These are phyloP conservation scores for Trematomus loennbergii DNA, from an alignment of 2,113 vertebrate genomes.

Conservation along the genomic window DNA sequence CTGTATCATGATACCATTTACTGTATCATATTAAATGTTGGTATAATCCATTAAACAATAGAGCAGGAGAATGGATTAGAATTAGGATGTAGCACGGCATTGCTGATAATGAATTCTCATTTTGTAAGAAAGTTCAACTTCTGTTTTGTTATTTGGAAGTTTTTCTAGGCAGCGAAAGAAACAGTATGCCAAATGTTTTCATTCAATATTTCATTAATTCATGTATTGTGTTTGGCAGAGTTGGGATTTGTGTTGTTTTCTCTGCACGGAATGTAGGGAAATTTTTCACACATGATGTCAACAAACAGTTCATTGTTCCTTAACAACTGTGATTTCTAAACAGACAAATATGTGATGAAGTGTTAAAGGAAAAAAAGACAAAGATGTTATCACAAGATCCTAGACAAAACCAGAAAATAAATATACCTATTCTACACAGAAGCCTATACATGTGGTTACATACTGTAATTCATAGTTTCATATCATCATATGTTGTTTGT, in stretches of 20 bases:
- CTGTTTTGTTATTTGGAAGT: conserved; percentile 19
- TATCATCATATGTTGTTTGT: no score
- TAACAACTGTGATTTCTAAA: background rate
- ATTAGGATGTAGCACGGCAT: conserved; percentile 31
- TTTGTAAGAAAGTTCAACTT: conserved; percentile 45
- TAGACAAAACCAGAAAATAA: no score
- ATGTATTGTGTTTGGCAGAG: conserved; percentile 12
- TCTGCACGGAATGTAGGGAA: background rate
- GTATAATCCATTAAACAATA: conserved; percentile 39
- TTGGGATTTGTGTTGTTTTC: conserved; percentile 12
- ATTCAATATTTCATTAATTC: conserved; percentile 47
- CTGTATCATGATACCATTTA: conserved; percentile 5
- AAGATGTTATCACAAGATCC: no score
- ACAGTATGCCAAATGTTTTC: conserved; percentile 29
- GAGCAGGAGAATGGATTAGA: conserved; percentile 41
- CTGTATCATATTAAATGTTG: conserved; percentile 31
- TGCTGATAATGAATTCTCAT: conserved; percentile 46
- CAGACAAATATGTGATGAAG: no score
- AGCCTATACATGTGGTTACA: no score
- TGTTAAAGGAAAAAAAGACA: no score
- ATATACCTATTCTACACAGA: no score
- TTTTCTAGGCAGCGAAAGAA: conserved; percentile 32
- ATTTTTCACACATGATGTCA: background rate
- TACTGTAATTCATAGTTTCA: no score
- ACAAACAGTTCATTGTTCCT: background rate